Conservation (phyloP, 2,888 invertebrate species). For the Limnephilus rhombicus region DNA sequence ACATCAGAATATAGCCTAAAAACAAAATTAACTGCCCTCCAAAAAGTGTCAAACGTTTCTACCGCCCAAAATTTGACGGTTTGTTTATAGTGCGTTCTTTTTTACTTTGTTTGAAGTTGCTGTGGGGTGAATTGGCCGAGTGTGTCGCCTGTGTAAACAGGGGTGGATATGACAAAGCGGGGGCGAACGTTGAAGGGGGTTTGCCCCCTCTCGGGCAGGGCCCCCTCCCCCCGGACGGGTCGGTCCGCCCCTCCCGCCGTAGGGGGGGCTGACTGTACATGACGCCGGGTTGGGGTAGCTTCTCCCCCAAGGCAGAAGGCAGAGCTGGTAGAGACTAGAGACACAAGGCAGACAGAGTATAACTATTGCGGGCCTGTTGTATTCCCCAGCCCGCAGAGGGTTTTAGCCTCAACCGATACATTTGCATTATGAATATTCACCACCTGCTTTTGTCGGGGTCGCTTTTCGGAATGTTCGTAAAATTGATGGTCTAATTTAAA, state of each 20-base stretch:
- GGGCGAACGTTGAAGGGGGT: constrained; percentile 47
- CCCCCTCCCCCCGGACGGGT: constrained; percentile 56
- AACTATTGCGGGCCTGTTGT: background rate
- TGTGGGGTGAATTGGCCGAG: background rate
- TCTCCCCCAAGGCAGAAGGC: constrained; percentile 6
- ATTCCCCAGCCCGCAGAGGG: constrained; percentile 39
- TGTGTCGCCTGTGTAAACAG: constrained; percentile 1
- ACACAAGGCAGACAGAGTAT: background rate
- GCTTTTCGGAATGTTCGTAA: background rate
- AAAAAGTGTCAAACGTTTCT: background rate
- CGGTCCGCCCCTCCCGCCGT: constrained; percentile 66
- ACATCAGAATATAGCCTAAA: background rate
- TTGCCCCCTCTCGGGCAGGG: constrained; percentile 33
- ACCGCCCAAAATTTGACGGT: background rate
- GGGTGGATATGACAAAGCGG: constrained; percentile 50
- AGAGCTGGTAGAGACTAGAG: background rate
- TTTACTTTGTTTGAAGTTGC: background rate
- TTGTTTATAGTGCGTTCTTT: background rate
- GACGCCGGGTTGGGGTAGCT: constrained; percentile 50
- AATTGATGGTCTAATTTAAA: background rate
- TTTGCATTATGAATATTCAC: constrained; percentile 38
- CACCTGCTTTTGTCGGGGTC: constrained; percentile 18
- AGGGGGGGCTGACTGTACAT: constrained; percentile 63
- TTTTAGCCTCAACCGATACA: constrained; percentile 7
- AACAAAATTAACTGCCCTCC: background rate